These are phyloP conservation scores for Setipinna tenuifilis DNA, from an alignment of 2,797 vertebrate genomes.

Conservation along the genomic window DNA sequence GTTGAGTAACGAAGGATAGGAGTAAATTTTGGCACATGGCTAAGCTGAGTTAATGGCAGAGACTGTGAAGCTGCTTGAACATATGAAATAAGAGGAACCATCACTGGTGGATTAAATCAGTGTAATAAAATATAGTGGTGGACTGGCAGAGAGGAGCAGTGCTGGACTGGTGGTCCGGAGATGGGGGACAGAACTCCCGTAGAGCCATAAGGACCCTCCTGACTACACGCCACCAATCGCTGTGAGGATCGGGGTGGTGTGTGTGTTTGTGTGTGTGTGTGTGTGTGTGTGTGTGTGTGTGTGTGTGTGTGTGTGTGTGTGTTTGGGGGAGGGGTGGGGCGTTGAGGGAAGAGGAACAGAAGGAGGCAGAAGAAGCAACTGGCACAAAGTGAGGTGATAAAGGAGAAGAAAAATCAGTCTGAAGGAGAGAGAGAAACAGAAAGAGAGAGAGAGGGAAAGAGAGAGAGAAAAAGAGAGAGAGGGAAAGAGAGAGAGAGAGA, in stretches of 20 bases:
- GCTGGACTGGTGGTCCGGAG: background rate
- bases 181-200: too few species aligned
- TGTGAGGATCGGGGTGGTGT: too few species aligned
- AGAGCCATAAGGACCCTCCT: too few species aligned
- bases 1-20: background rate
- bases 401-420: too few species aligned
- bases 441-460: background rate
- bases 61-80: background rate
- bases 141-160: background rate
- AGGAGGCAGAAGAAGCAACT: background rate
- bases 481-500: too few species aligned
- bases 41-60: background rate
- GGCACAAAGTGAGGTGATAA: constrained; percentile 12
- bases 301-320: too few species aligned
- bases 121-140: background rate
- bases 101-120: background rate
- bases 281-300: too few species aligned
- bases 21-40: background rate
- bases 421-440: too few species aligned
- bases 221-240: too few species aligned
- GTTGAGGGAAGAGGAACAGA: background rate
- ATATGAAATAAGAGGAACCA: background rate
- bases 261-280: too few species aligned
- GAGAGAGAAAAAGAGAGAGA: background rate
- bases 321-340: background rate